phyloP scores from a whole-genome alignment of 2,888 invertebrate species.

The Netelia fuscicornis region DNA sequence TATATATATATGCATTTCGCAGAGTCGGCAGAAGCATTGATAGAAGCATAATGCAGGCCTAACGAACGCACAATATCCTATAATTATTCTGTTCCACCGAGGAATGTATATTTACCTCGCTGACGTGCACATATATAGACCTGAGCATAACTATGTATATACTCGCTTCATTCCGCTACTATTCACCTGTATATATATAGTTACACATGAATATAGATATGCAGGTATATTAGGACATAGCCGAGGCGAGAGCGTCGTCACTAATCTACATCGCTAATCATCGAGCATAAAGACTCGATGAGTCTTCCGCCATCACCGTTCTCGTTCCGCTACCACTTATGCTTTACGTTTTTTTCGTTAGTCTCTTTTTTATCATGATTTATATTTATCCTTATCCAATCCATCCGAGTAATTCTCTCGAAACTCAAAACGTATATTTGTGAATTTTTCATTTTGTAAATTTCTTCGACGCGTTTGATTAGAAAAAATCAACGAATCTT shows the following conservation, averaged over 20 bases:
- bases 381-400: neutral
- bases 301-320: constrained; percentile 41
- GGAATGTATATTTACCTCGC: constrained; percentile 58
- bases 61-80: constrained; percentile 71
- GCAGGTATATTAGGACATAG: neutral
- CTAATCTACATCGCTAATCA: constrained; percentile 65
- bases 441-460: too few relatives aligned
- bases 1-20: constrained; percentile 19
- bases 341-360: neutral
- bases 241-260: constrained; percentile 47
- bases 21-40: constrained; percentile 64
- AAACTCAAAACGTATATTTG: too few relatives aligned
- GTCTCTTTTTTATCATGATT: neutral
- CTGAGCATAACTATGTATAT: neutral
- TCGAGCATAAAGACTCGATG: constrained; percentile 44
- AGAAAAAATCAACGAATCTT: too few relatives aligned
- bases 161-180: neutral
- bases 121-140: constrained; percentile 12
- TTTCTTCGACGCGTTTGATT: too few relatives aligned
- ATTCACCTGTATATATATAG: neutral
- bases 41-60: constrained; percentile 67
- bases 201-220: neutral
- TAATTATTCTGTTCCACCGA: constrained; percentile 65
- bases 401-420: neutral
- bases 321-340: neutral